Percentiles rank a stretch among this genome's conserved stretches.
These are phyloP conservation scores for Amphiura filiformis DNA, from an alignment of 35 echinoderm and acorn worm species.

Conservation along the genomic window DNA sequence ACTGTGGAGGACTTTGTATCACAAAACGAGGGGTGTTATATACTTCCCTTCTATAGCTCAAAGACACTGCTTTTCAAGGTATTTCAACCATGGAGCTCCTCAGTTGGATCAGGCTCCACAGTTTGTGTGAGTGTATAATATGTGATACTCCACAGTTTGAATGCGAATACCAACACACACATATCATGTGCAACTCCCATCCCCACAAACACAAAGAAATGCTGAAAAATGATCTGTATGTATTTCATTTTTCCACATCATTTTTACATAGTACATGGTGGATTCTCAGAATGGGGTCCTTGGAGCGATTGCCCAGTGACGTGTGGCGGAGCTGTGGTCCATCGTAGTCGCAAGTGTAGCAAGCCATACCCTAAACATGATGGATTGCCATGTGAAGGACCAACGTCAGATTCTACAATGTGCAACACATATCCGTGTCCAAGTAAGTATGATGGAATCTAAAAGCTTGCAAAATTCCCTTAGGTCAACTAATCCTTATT, in stretches of 20 bases:
- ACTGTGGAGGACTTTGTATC: too few species aligned
- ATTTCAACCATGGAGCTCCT: too few species aligned
- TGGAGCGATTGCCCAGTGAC: slow-evolving; percentile 65
- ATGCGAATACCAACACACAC: too few species aligned
- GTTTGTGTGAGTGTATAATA: too few species aligned
- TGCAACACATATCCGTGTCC: slow-evolving; percentile 58
- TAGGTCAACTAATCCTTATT: not conserved
- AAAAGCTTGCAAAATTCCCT: not conserved
- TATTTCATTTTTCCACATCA: too few species aligned
- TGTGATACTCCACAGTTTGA: too few species aligned
- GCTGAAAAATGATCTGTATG: too few species aligned
- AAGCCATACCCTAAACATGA: slow-evolving; percentile 55
- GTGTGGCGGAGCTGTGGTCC: slow-evolving; percentile 43
- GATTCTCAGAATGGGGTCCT: slow-evolving; percentile 37
- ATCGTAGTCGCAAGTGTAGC: slow-evolving; percentile 53
- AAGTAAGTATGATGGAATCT: slow-evolving; percentile 25
- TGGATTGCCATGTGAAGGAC: slow-evolving; percentile 51
- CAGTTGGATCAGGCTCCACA: too few species aligned
- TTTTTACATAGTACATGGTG: slow-evolving; percentile 58
- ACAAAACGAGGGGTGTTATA: too few species aligned
- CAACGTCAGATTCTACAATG: not conserved
- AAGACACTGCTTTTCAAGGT: too few species aligned
- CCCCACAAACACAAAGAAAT: too few species aligned
- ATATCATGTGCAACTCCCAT: too few species aligned
- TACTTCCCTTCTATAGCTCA: not conserved